These are phyloP conservation scores for Siderastrea siderea DNA, from an alignment of 92 coral and sea anemone species.

Conservation along the genomic window DNA sequence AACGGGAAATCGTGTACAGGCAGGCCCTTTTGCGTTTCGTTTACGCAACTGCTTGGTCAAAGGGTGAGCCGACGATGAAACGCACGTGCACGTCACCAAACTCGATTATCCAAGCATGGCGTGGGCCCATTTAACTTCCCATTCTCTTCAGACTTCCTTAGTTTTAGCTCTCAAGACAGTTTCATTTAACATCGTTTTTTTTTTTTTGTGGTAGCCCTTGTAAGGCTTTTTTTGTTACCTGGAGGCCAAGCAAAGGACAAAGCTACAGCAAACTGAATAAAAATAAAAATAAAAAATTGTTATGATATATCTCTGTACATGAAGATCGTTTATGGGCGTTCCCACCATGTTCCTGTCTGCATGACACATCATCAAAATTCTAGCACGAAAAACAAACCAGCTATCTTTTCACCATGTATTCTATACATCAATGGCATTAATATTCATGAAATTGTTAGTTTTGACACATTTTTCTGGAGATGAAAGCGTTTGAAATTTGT, in stretches of 20 bases:
- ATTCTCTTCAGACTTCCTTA: constrained; percentile 11
- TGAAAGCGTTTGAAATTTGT: no score
- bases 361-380: neutral
- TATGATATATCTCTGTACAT: no score
- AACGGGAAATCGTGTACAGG: no score
- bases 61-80: neutral
- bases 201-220: neutral
- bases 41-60: neutral
- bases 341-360: neutral
- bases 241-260: neutral
- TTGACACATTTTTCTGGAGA: no score
- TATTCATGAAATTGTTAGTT: no score
- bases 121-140: constrained; percentile 14
- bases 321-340: no score
- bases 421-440: no score
- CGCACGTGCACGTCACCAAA: neutral
- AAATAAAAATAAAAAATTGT: no score
- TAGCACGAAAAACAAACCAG: no score
- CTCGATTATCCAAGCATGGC: neutral
- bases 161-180: neutral
- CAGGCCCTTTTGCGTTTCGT: no score
- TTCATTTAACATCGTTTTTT: neutral
- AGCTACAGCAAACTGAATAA: neutral
- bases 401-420: neutral
- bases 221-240: neutral